Evolutionary conservation across 1,140 invertebrate species (phyloP), one percentile per base, ranked within the genome.

Genomic region (Pectinophora gossypiella): DNA sequence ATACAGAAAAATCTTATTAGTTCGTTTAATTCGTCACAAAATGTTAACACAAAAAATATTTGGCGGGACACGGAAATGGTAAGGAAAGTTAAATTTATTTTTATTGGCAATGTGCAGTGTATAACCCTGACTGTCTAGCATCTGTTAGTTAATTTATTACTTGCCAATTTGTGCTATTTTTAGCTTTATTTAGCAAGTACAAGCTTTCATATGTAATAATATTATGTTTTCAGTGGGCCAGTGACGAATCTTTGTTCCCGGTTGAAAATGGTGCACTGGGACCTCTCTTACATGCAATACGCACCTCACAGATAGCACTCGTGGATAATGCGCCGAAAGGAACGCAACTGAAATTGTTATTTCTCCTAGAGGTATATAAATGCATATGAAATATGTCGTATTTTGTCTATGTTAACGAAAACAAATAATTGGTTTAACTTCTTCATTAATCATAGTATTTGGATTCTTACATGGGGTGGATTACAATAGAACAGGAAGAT

Each of bases 341-440:
- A 45, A 98, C 97, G 23, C 97, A 99, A 85, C 87, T 99, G 18
- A 99, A 99, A 85, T 77, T 98, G 12, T 85, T 95, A 61, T 71
- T 98, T 13, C 90, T 91, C 13, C 86, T 98, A 38, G 90, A 95
- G 74, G 90, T 90, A 80, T 67, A n/a, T n/a, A n/a, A n/a, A n/a
- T n/a, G n/a, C n/a, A n/a, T n/a, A n/a, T n/a, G n/a, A n/a, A n/a
- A n/a, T n/a, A n/a, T n/a, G n/a, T n/a, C n/a, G n/a, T n/a, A n/a
- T n/a, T n/a, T n/a, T n/a, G n/a, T n/a, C n/a, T n/a, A n/a, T n/a
- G n/a, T n/a, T n/a, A n/a, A n/a, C n/a, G n/a, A n/a, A n/a, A n/a
- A n/a, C n/a, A n/a, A n/a, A n/a, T n/a, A n/a, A n/a, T n/a, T n/a
- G n/a, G n/a, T n/a, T n/a, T n/a, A n/a, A n/a, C n/a, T n/a, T n/a